Percentiles rank a stretch among this genome's conserved stretches.
phyloP scores from a whole-genome alignment of 2,888 invertebrate genomes.

The Brachypterus glaber region DNA sequence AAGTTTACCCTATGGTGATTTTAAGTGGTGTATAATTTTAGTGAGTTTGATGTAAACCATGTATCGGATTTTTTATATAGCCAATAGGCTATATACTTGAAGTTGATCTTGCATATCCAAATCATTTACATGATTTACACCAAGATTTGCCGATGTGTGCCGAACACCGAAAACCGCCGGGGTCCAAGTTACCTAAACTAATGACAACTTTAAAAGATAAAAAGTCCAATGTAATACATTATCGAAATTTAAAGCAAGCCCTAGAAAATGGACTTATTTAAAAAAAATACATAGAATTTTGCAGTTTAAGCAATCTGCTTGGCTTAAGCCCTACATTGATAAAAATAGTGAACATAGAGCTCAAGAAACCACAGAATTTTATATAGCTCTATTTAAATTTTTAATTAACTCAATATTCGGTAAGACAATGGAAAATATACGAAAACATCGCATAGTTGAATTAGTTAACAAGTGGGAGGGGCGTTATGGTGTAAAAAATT shows the following conservation, averaged over 20 bases:
- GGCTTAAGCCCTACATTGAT: constrained; percentile 32
- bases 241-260: constrained; percentile 24
- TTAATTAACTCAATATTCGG: constrained; percentile 22
- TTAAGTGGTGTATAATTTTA: constrained; percentile 9
- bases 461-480: constrained; percentile 23
- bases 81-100: constrained; percentile 35
- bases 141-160: constrained; percentile 22
- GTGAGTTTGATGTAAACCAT: constrained; percentile 11
- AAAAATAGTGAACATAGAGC: constrained; percentile 31
- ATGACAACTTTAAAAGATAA: constrained; percentile 22
- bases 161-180: constrained; percentile 19
- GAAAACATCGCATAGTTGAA: constrained; percentile 32
- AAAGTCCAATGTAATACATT: constrained; percentile 26
- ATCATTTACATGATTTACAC: constrained; percentile 30
- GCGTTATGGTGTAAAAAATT: constrained; percentile 18
- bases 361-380: constrained; percentile 13
- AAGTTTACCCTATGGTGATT: too few species aligned
- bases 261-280: constrained; percentile 24
- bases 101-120: constrained; percentile 38
- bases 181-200: constrained; percentile 20
- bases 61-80: constrained; percentile 15
- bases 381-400: constrained; percentile 17
- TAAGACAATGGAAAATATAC: too few species aligned
- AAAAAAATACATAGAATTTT: constrained; percentile 26
- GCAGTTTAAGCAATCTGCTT: constrained; percentile 32